Conservation (phyloP, 2,797 vertebrate genomes). For the Heliangelus exortis region DNA sequence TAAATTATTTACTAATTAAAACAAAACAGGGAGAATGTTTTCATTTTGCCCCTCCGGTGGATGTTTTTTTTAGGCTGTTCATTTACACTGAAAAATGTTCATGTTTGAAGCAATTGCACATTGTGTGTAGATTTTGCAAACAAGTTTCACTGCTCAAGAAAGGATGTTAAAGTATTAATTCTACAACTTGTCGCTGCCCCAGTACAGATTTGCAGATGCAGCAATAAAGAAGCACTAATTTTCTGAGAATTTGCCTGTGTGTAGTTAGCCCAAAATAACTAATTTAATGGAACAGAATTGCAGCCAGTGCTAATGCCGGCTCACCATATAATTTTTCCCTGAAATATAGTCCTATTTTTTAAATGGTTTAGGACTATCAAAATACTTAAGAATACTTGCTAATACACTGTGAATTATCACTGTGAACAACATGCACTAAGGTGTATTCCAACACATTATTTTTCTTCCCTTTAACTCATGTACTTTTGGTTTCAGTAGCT, state of each 20-base stretch:
- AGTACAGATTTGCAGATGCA: constrained; percentile 33
- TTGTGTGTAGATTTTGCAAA: constrained; percentile 42
- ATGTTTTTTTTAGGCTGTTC: constrained; percentile 34
- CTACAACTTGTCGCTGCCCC: constrained; percentile 8
- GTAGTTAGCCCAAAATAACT: background rate
- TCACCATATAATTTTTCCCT: constrained; percentile 30
- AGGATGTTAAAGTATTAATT: constrained; percentile 69
- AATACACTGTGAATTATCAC: constrained; percentile 2
- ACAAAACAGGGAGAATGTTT: background rate
- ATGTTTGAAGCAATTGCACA: constrained; percentile 24
- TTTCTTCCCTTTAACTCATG: background rate
- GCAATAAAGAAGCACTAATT: background rate
- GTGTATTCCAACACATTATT: background rate
- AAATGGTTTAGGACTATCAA: background rate
- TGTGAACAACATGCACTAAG: background rate
- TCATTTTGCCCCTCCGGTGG: background rate
- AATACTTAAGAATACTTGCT: constrained; percentile 33
- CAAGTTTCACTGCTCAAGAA: background rate
- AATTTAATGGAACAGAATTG: constrained; percentile 32
- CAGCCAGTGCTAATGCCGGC: constrained; percentile 7
- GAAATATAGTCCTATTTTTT: constrained; percentile 14
- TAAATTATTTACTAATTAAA: constrained; percentile 65
- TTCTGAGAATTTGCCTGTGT: constrained; percentile 14
- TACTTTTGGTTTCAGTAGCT: background rate
- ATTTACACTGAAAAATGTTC: constrained; percentile 58